Percentiles rank a stretch among this genome's conserved stretches.
Conservation (phyloP, 2,888 invertebrate species). For the Eulithis testata region DNA sequence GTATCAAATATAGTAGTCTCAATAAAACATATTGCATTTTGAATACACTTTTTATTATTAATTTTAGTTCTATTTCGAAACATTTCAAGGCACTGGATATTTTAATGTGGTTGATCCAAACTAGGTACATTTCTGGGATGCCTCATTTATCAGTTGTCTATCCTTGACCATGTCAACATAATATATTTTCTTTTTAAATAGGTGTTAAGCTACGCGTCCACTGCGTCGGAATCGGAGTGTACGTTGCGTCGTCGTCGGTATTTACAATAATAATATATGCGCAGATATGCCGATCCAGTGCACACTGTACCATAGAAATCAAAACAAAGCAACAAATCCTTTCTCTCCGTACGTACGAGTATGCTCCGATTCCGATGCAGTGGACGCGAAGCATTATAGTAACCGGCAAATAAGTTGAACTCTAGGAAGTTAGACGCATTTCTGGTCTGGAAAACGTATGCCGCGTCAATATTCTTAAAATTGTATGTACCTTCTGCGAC, state of each 20-base stretch:
- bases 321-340: too few species aligned
- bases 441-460: too few species aligned
- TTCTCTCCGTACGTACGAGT: too few species aligned
- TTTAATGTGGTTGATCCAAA: constrained; percentile 11
- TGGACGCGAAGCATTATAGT: not conserved
- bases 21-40: constrained; percentile 51
- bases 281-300: too few species aligned
- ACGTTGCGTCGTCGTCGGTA: too few species aligned
- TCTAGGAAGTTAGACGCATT: not conserved
- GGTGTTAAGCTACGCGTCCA: not conserved
- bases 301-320: too few species aligned
- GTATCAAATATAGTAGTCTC: constrained; percentile 65
- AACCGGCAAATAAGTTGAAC: not conserved
- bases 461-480: too few species aligned
- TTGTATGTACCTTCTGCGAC: too few species aligned
- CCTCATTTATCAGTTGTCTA: constrained; percentile 7
- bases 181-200: constrained; percentile 4
- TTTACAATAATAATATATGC: too few species aligned
- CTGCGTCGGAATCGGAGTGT: too few species aligned
- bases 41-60: constrained; percentile 46
- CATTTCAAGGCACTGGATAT: constrained; percentile 44
- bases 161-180: constrained; percentile 28
- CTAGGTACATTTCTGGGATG: constrained; percentile 1
- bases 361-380: too few species aligned
- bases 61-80: constrained; percentile 51